phyloP scores from a whole-genome alignment of 1,140 invertebrate species.

The Drosophila chauvacae region DNA sequence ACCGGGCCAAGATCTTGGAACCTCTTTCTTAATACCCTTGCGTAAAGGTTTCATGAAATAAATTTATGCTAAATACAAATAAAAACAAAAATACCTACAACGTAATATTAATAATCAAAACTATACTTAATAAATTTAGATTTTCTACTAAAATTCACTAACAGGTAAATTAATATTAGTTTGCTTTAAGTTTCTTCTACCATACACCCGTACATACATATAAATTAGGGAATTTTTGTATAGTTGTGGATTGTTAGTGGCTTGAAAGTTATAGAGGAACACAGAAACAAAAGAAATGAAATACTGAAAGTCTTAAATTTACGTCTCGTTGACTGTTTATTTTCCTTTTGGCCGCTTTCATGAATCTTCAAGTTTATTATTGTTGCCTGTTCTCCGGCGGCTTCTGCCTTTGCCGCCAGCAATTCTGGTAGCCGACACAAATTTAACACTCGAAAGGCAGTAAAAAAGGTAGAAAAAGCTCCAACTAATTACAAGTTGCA shows the following conservation, averaged over 20 bases:
- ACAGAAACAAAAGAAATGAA: conserved; percentile 75
- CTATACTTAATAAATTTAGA: neutral
- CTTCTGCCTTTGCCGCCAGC: conserved; percentile 41
- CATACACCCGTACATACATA: neutral
- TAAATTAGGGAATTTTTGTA: conserved; percentile 26
- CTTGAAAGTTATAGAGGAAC: conserved; percentile 18
- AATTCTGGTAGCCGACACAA: conserved; percentile 67
- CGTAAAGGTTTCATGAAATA: too few species aligned
- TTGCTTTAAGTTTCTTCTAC: neutral
- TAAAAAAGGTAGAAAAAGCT: conserved; percentile 40
- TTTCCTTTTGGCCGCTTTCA: conserved; percentile 78
- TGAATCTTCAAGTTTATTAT: conserved; percentile 81
- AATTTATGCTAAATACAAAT: neutral
- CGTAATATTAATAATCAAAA: too few species aligned
- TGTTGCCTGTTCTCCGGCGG: conserved; percentile 56
- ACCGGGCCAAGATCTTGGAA: conserved; percentile 35
- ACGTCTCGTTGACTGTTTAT: conserved; percentile 74
- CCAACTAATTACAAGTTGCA: conserved; percentile 79
- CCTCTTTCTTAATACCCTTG: conserved; percentile 34
- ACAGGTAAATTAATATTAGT: neutral
- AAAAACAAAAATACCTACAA: neutral
- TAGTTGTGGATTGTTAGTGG: conserved; percentile 48
- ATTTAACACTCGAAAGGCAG: conserved; percentile 71
- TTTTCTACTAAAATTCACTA: neutral
- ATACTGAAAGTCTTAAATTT: conserved; percentile 79